Percentiles rank a stretch among this genome's conserved stretches.
These are phyloP conservation scores for Cyphomyrmex costatus DNA, from an alignment of 1,140 invertebrate species.

Conservation along the genomic window DNA sequence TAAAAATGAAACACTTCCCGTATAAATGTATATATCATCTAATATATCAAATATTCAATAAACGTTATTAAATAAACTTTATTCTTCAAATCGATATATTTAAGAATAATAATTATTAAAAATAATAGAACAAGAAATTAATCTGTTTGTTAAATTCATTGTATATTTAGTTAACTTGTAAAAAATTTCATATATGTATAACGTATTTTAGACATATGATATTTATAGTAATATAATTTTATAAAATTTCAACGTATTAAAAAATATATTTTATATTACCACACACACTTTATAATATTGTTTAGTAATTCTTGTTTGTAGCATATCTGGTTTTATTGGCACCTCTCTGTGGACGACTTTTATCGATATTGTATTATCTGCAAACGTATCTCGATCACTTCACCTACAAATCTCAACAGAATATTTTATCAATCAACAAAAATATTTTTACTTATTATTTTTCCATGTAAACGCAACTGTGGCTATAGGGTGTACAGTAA, in stretches of 20 bases:
- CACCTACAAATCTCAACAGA: neutral
- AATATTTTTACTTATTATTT: neutral
- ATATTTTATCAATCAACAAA: neutral
- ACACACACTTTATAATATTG: neutral
- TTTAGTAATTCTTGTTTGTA: neutral
- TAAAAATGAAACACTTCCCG: too few species aligned
- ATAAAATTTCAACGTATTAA: neutral
- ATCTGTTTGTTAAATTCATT: too few species aligned
- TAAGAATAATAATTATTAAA: too few species aligned
- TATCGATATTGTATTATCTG: neutral
- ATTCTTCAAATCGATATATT: too few species aligned
- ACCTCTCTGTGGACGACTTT: neutral
- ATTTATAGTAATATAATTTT: neutral
- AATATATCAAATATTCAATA: too few species aligned
- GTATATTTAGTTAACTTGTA: too few species aligned
- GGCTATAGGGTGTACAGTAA: neutral
- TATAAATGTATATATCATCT: too few species aligned
- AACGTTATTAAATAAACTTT: too few species aligned
- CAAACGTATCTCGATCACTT: neutral
- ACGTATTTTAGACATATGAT: neutral
- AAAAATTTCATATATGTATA: too few species aligned
- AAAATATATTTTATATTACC: neutral
- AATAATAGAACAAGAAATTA: too few species aligned
- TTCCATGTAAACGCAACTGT: neutral
- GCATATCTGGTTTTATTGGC: rapidly evolving